Conservation (phyloP, 2,113 vertebrate genomes). For the Phrynosoma blainvillii region DNA sequence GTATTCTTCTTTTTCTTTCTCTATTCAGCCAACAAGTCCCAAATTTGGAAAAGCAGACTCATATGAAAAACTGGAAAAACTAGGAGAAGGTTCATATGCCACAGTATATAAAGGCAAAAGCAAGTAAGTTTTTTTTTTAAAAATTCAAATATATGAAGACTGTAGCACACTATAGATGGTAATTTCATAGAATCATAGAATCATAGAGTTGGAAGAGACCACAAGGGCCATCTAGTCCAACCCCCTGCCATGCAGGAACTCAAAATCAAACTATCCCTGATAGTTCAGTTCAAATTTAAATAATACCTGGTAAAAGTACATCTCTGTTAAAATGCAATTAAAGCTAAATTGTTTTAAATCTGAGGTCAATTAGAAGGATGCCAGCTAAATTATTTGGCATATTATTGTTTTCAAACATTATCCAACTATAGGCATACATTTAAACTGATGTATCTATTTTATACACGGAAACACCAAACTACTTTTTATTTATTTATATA, state of each 20-base stretch:
- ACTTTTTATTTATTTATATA: no score
- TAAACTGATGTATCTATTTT: background rate
- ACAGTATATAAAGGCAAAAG: constrained; percentile 99
- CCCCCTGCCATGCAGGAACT: no score
- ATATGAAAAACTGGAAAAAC: constrained; percentile 97
- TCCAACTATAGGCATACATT: background rate
- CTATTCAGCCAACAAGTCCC: constrained; percentile 90
- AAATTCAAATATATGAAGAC: background rate
- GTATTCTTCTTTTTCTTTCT: constrained; percentile 45
- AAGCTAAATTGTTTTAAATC: background rate
- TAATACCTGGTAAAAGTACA: background rate
- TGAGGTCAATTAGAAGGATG: background rate
- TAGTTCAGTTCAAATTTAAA: background rate
- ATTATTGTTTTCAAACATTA: background rate
- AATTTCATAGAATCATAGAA: no score
- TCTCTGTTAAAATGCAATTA: background rate
- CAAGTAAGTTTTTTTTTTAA: constrained; percentile 86
- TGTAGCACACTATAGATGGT: background rate
- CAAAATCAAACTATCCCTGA: no score
- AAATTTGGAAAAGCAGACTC: constrained; percentile 99
- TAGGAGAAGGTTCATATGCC: constrained; percentile 97
- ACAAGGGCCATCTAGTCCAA: no score
- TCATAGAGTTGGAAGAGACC: no score
- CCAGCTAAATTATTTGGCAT: background rate
- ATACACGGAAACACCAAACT: background rate